Conservation (phyloP, 2,888 invertebrate genomes). For the Rhodophaea formosa region DNA sequence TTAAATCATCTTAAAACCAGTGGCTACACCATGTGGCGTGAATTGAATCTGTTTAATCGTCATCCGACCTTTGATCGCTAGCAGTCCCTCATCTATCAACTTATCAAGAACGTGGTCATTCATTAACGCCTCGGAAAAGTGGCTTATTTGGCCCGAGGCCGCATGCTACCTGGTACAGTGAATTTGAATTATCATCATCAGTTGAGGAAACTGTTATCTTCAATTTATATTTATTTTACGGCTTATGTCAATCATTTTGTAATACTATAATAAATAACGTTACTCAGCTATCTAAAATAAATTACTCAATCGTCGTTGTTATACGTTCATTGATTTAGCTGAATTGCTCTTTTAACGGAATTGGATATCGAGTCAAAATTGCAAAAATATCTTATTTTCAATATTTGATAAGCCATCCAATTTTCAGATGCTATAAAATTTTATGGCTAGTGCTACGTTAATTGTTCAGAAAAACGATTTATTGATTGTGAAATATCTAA, state of each 20-base stretch:
- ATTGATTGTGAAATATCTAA: background rate
- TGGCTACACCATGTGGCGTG: background rate
- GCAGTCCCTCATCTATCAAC: conserved; percentile 30
- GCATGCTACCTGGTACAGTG: background rate
- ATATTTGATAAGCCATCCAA: background rate
- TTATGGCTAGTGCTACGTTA: background rate
- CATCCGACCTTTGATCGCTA: conserved; percentile 32
- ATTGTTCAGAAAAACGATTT: background rate
- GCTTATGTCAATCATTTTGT: conserved; percentile 12
- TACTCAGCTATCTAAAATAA: background rate
- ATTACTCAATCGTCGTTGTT: conserved; percentile 1
- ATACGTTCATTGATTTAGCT: background rate
- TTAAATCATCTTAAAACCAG: background rate
- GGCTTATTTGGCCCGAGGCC: conserved; percentile 33
- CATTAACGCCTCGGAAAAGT: conserved; percentile 36
- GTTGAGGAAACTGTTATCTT: conserved; percentile 20
- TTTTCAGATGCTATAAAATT: background rate
- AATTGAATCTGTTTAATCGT: conserved; percentile 30
- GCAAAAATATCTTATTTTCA: background rate
- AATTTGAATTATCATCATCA: conserved; percentile 20
- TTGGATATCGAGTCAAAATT: background rate
- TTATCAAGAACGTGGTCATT: conserved; percentile 31
- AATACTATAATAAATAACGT: conserved; percentile 3
- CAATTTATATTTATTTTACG: conserved; percentile 13
- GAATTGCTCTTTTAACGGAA: background rate